Evolutionary conservation across 2,888 invertebrate genomes (phyloP).

Genomic region (Eilema griseolum): DNA sequence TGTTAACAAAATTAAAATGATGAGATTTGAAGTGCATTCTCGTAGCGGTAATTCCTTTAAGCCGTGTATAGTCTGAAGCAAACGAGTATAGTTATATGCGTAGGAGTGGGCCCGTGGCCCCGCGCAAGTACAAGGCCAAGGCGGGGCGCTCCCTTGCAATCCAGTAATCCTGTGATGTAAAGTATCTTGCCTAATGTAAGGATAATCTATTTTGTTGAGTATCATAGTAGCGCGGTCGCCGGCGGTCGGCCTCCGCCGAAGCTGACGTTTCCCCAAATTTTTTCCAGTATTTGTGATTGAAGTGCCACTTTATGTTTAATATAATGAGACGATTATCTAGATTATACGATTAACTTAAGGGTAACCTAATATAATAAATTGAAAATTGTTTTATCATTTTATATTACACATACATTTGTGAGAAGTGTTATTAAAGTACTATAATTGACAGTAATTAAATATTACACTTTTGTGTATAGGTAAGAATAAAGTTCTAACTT

Average conservation of each 20-base stretch:
- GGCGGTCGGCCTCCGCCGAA: conserved; percentile 74
- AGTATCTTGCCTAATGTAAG: conserved; percentile 84
- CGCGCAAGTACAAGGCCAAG: conserved; percentile 31
- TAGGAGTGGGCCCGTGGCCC: conserved; percentile 30
- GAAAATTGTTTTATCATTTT: conserved; percentile 88
- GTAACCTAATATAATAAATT: conserved; percentile 87
- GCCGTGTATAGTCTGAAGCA: conserved; percentile 83
- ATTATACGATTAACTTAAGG: conserved; percentile 87
- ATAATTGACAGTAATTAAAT: conserved; percentile 86
- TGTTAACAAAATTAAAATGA: conserved; percentile 81
- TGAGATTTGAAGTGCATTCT: conserved; percentile 87
- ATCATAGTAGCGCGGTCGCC: conserved; percentile 71
- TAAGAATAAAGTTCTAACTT: conserved; percentile 86
- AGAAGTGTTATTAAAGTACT: conserved; percentile 86
- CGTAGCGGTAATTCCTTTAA: conserved; percentile 84
- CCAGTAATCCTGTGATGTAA: conserved; percentile 80
- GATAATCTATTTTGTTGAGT: conserved; percentile 81
- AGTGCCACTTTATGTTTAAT: conserved; percentile 93
- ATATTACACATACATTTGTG: conserved; percentile 87
- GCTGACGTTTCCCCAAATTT: conserved; percentile 88
- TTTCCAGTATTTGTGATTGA: conserved; percentile 93
- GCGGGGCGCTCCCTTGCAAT: conserved; percentile 60
- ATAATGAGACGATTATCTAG: conserved; percentile 88
- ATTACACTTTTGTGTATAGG: conserved; percentile 87
- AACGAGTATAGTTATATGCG: conserved; percentile 62